Evolutionary conservation across 2,113 vertebrate genomes (phyloP).

Genomic region (Saccopteryx leptura): DNA sequence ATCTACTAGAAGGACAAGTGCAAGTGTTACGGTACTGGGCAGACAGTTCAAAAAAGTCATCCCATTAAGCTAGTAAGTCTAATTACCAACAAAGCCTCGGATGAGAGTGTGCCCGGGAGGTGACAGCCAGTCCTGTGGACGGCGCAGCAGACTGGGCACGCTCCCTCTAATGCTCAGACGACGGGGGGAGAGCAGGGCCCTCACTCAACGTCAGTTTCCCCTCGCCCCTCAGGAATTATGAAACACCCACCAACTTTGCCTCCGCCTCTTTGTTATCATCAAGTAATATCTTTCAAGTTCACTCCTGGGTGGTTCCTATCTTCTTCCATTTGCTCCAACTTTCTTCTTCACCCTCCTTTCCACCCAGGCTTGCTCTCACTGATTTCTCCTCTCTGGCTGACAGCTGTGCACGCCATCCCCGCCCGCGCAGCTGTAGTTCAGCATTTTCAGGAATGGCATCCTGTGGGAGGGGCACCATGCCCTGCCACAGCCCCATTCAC

Average conservation of each 20-base stretch:
- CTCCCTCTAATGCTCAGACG: too few relatives aligned
- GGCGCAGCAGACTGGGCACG: rapidly evolving
- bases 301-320: neutral
- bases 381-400: neutral
- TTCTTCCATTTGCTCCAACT: conserved; percentile 32
- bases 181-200: too few relatives aligned
- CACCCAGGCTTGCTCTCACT: neutral
- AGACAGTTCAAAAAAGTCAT: neutral
- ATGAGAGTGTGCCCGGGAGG: neutral
- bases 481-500: neutral
- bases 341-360: conserved; percentile 53
- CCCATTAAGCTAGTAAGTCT: neutral
- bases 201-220: too few relatives aligned
- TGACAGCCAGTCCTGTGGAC: neutral
- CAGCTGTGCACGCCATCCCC: neutral
- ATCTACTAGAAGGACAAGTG: neutral
- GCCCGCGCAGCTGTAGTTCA: neutral
- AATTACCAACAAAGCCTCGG: neutral
- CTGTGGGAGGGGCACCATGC: rapidly evolving
- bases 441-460: conserved; percentile 27
- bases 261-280: neutral
- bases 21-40: neutral
- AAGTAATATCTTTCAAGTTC: neutral
- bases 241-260: neutral
- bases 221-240: neutral